These are phyloP conservation scores for Ammospiza nelsoni DNA, from an alignment of 2,113 vertebrate genomes.

Conservation along the genomic window DNA sequence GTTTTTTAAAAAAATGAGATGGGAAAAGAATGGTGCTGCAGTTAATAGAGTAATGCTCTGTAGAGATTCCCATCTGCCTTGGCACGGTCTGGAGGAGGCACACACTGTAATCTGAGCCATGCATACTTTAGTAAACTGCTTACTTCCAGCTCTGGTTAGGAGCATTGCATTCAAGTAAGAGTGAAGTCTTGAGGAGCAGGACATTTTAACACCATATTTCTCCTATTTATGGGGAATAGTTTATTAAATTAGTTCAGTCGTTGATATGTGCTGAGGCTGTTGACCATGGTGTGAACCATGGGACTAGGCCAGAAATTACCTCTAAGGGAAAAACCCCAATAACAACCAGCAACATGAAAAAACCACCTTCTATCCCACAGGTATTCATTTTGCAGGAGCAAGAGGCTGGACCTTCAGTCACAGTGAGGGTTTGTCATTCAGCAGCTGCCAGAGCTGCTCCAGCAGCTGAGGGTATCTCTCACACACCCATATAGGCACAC, in stretches of 20 bases:
- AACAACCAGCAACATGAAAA: neutral
- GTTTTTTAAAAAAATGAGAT: neutral
- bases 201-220: neutral
- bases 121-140: fast-evolving
- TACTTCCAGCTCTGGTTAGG: neutral
- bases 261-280: neutral
- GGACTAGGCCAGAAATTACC: neutral
- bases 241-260: neutral
- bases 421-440: neutral
- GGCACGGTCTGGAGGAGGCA: neutral
- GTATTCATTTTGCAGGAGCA: neutral
- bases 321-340: neutral
- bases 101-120: neutral
- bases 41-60: neutral
- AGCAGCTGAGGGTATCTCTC: neutral
- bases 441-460: neutral
- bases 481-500: neutral
- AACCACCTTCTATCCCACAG: neutral
- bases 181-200: neutral
- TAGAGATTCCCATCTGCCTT: neutral
- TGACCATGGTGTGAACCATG: neutral
- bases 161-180: neutral
- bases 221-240: neutral
- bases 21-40: neutral
- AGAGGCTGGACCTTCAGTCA: neutral